Conservation (phyloP, 2,888 invertebrate species). For the Lysandra coridon region DNA sequence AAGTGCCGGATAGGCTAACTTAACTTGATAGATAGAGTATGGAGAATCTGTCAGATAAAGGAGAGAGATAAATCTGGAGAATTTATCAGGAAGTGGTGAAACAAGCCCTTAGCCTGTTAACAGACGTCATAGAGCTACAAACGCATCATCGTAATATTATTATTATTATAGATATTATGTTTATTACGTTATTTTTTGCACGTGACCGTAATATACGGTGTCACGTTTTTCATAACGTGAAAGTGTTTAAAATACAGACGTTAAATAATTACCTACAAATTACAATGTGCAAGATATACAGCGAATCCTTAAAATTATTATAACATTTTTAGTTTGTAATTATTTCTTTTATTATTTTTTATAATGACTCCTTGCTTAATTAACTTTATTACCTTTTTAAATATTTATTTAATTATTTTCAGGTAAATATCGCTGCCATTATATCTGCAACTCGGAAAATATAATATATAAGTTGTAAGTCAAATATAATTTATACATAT, state of each 20-base stretch:
- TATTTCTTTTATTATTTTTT: not conserved
- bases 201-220: not conserved
- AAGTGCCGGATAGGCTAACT: too few relatives aligned
- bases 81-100: too few relatives aligned
- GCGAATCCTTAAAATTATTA: not conserved
- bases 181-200: not conserved
- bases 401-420: not conserved
- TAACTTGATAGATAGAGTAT: too few relatives aligned
- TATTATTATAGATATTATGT: not conserved
- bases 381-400: not conserved
- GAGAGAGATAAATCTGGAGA: too few relatives aligned
- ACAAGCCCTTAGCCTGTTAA: too few relatives aligned
- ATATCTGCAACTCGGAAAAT: not conserved
- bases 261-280: not conserved
- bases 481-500: too few relatives aligned
- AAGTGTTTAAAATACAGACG: not conserved
- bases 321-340: not conserved
- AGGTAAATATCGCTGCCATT: not conserved
- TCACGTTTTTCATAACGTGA: constrained; percentile 14
- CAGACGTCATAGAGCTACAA: too few relatives aligned
- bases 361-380: not conserved
- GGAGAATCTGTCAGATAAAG: too few relatives aligned
- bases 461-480: not conserved
- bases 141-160: too few relatives aligned
- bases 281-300: not conserved